These are phyloP conservation scores for Lepidonotus clava DNA, from an alignment of 2,888 invertebrate species.

Conservation along the genomic window DNA sequence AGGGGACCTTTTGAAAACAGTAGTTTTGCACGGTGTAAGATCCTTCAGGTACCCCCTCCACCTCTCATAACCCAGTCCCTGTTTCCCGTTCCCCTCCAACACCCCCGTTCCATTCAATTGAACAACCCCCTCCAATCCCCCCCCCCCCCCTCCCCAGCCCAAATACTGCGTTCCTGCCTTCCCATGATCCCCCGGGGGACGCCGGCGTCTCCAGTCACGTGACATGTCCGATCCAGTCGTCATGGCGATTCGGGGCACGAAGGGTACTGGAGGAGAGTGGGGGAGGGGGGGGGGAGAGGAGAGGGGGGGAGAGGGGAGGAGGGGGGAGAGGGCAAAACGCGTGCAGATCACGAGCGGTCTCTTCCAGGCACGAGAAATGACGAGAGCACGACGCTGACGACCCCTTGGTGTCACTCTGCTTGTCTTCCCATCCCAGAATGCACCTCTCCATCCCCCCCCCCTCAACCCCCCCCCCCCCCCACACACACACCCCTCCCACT, in stretches of 20 bases:
- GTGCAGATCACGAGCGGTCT: conserved; percentile 41
- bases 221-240: conserved; percentile 40
- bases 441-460: neutral
- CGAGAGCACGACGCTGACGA: conserved; percentile 14
- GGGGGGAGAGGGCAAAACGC: conserved; percentile 14
- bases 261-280: too few species aligned
- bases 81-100: neutral
- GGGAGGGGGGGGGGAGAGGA: too few species aligned
- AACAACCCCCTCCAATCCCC: neutral
- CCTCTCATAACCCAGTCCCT: too few species aligned
- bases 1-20: too few species aligned
- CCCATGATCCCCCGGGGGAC: conserved; percentile 21
- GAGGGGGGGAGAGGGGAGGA: too few species aligned
- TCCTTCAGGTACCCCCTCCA: too few species aligned
- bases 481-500: neutral
- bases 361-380: conserved; percentile 45
- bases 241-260: conserved; percentile 21
- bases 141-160: neutral
- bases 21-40: too few species aligned
- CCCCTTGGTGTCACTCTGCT: conserved; percentile 27
- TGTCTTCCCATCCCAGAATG: too few species aligned
- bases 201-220: neutral
- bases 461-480: neutral
- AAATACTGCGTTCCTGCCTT: neutral
- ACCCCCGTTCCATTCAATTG: neutral